Base-by-base conservation (phyloP, 1,140 invertebrate species). In the Bombus picipes region DNA sequence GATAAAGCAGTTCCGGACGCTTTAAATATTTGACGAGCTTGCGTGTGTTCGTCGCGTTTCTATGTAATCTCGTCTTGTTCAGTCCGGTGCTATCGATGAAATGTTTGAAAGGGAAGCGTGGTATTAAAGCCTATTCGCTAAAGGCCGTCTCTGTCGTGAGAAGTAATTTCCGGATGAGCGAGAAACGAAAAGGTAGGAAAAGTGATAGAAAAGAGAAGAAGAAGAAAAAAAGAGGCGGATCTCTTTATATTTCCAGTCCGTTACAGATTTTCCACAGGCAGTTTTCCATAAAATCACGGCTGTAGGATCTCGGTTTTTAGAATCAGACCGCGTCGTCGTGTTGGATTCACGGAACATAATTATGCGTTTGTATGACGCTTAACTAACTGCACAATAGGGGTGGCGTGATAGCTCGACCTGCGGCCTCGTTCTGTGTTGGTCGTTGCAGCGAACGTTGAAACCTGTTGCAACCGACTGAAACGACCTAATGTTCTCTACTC, bases 401-500 rank as follows among this genome's bases (percentile, higher is more conserved):
- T 39, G 41, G 25, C 25, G 25, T 34, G 41, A 83, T 39, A 32
- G 25, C 41, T 32, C 43, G 41, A 83, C 13, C 59, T 39, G 28
- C 53, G 25, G 65, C 75, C 65, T 70, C 77, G 41, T 66, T 39
- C 72, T 18, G 32, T 41, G 65, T 28, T 15, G 65, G 76, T 83
- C 73, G 65, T 62, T 43, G 65, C 75, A 70, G 2, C 83, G 68
- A 80, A 79, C 41, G 25, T 8, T 84, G 76, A 84, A 80, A 84
- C 83, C 83, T 84, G 83, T 84, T 84, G 83, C 82, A 34, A 84
- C 65, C 13, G 10, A 3, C 25, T n/a, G 72, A 43, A 70, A 79
- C 75, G 74, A 47, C 65, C 65, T 57, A 68, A 71, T 62, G 41
- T 66, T 13, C 32, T 53, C 37, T 28, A 62, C 10, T 15, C 25